Conservation (phyloP, 1,140 invertebrate genomes). For the Drosophila athabasca region DNA sequence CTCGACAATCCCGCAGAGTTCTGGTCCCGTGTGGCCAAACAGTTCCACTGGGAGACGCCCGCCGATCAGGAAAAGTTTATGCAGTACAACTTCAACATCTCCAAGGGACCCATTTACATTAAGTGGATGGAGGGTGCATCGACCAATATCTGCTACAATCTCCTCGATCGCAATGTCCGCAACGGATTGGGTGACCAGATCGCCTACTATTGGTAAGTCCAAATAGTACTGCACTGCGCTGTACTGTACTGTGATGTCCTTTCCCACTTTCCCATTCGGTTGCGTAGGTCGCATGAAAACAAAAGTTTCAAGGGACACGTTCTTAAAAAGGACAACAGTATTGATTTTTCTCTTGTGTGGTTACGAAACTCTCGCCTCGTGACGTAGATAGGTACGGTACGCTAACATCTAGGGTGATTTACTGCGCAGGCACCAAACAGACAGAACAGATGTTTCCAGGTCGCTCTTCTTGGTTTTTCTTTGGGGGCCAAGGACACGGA, state of each 20-base stretch:
- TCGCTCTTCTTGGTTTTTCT: not conserved
- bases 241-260: not conserved
- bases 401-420: slow-evolving; percentile 3
- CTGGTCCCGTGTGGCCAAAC: slow-evolving; percentile 94
- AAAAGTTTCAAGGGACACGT: slow-evolving; percentile 44
- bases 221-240: not conserved
- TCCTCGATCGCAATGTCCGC: slow-evolving; percentile 94
- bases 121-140: slow-evolving; percentile 97
- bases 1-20: slow-evolving; percentile 94
- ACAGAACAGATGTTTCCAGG: slow-evolving; percentile 54
- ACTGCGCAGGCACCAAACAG: slow-evolving; percentile 47
- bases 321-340: slow-evolving; percentile 50
- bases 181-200: slow-evolving; percentile 94
- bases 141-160: slow-evolving; percentile 98
- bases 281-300: slow-evolving; percentile 65
- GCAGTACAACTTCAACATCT: slow-evolving; percentile 96
- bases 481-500: slow-evolving; percentile 20
- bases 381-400: slow-evolving; percentile 42
- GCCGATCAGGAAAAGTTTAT: slow-evolving; percentile 90
- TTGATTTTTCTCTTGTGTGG: slow-evolving; percentile 63
- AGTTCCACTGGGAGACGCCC: slow-evolving; percentile 95
- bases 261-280: slow-evolving; percentile 26
- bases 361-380: slow-evolving; percentile 69
- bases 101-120: slow-evolving; percentile 94
- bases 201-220: slow-evolving; percentile 96